phyloP scores from a whole-genome alignment of 2,888 invertebrate species.

The Drosophila kambysellisi region DNA sequence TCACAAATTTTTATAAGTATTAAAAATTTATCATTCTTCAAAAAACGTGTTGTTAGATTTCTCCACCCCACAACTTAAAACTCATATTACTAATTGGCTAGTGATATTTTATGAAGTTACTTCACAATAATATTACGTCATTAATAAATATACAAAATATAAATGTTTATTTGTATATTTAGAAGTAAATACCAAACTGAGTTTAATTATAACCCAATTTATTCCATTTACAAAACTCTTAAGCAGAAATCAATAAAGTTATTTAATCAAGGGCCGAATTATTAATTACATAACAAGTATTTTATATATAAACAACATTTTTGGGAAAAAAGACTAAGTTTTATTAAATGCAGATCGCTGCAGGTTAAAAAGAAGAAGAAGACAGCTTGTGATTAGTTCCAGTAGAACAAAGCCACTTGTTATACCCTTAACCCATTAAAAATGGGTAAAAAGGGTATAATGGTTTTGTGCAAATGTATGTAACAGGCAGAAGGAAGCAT shows the following conservation, averaged over 20 bases:
- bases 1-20: not conserved
- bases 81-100: not conserved
- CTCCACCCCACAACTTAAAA: not conserved
- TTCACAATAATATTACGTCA: no score
- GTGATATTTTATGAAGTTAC: not conserved
- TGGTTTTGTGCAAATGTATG: no score
- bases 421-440: not conserved
- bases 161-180: no score
- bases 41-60: not conserved
- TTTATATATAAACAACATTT: not conserved
- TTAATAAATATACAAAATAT: no score
- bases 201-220: not conserved
- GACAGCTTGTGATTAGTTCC: conserved; percentile 27
- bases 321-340: not conserved
- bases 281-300: not conserved
- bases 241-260: not conserved
- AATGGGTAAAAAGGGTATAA: no score
- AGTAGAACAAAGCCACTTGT: conserved; percentile 15
- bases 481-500: no score
- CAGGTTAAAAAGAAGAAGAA: not conserved
- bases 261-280: not conserved
- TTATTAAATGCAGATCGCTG: not conserved
- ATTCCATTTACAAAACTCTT: not conserved
- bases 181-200: not conserved
- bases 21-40: not conserved